phyloP scores from a whole-genome alignment of 2,888 invertebrate species.

The Agrochola lota region DNA sequence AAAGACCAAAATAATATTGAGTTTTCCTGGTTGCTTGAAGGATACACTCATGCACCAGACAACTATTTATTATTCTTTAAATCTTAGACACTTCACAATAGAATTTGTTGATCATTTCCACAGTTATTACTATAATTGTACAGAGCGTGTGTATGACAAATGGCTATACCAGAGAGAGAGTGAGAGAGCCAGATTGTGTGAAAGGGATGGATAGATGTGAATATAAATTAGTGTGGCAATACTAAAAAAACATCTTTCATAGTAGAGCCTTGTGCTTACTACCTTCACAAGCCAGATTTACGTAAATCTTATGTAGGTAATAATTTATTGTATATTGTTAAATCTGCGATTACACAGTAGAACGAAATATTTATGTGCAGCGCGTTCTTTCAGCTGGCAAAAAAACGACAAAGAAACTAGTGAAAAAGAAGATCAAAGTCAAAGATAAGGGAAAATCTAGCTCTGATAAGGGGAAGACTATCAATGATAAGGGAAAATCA shows the following conservation, averaged over 20 bases:
- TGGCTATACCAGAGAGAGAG: too few relatives aligned
- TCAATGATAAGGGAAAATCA: constrained; percentile 44
- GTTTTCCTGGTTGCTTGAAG: too few relatives aligned
- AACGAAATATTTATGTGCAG: constrained; percentile 10
- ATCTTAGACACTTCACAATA: too few relatives aligned
- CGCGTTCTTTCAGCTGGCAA: constrained; percentile 78
- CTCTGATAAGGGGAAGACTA: constrained; percentile 55
- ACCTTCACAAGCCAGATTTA: background rate
- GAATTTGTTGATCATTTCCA: too few relatives aligned
- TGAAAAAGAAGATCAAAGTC: constrained; percentile 76
- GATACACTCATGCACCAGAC: too few relatives aligned
- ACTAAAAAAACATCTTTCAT: background rate
- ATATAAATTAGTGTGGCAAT: too few relatives aligned
- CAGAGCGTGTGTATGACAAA: too few relatives aligned
- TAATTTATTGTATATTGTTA: background rate
- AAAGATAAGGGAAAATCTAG: constrained; percentile 68
- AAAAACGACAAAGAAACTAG: constrained; percentile 79
- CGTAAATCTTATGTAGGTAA: background rate
- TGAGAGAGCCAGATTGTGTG: too few relatives aligned
- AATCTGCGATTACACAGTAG: background rate
- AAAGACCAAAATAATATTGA: too few relatives aligned
- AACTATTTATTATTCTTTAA: too few relatives aligned
- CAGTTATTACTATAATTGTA: too few relatives aligned
- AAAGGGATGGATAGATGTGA: too few relatives aligned
- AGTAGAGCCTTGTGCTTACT: background rate